Conservation (phyloP, 2,797 vertebrate genomes). For the Tolypeutes matacus region DNA sequence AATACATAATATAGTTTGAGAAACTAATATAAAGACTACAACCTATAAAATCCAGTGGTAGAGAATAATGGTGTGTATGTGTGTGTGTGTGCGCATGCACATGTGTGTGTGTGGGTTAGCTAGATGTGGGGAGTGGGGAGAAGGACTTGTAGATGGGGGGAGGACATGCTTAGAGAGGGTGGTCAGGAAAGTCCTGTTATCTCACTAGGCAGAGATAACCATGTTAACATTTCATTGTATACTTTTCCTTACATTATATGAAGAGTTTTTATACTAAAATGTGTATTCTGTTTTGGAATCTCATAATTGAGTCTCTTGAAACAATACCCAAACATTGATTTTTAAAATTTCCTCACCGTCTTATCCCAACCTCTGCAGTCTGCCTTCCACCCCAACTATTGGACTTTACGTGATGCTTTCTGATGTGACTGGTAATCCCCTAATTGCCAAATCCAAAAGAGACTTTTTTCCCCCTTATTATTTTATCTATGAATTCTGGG, state of each 20-base stretch:
- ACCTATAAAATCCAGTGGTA: neutral
- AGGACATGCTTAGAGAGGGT: neutral
- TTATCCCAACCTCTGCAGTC: neutral
- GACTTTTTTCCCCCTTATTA: neutral
- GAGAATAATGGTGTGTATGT: neutral
- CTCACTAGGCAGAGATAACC: neutral
- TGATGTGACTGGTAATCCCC: neutral
- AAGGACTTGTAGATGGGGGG: too few relatives aligned
- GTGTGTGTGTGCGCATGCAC: neutral
- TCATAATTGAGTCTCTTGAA: slow-evolving; percentile 43
- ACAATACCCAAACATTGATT: neutral
- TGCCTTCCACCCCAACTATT: neutral
- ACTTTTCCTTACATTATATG: slow-evolving; percentile 13
- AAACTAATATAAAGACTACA: neutral
- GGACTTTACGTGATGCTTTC: neutral
- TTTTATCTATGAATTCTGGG: slow-evolving; percentile 43
- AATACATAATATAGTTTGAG: neutral
- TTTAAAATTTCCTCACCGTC: neutral
- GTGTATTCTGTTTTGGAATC: slow-evolving; percentile 13
- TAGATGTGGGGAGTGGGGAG: too few relatives aligned
- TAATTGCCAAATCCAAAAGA: slow-evolving; percentile 15
- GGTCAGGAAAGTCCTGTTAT: neutral
- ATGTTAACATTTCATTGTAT: slow-evolving; percentile 2
- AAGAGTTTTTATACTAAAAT: slow-evolving; percentile 42
- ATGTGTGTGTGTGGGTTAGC: neutral